Conservation (phyloP, 2,113 vertebrate species). For the Poeciliopsis occidentalis region DNA sequence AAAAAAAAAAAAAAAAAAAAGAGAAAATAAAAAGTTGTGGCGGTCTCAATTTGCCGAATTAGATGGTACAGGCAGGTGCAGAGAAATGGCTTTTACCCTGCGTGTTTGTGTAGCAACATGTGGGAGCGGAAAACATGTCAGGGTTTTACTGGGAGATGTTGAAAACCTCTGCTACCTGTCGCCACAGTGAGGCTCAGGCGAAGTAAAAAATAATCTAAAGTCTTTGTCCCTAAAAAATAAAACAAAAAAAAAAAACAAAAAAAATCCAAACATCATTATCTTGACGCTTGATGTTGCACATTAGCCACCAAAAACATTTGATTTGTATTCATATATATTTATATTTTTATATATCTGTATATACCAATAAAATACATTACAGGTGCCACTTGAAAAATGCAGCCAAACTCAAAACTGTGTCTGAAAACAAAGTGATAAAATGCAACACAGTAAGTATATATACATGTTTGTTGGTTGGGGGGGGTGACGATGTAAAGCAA, state of each 20-base stretch:
- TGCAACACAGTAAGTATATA: constrained; percentile 83
- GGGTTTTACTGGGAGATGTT: constrained; percentile 26
- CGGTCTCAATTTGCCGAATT: constrained; percentile 7
- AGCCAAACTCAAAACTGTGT: constrained; percentile 90
- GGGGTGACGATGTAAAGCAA: constrained; percentile 46
- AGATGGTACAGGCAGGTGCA: background rate
- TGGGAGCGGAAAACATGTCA: constrained; percentile 14
- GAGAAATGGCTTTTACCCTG: constrained; percentile 11
- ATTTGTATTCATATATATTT: constrained; percentile 69
- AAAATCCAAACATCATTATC: constrained; percentile 26
- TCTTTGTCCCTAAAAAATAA: constrained; percentile 50
- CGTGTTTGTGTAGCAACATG: background rate
- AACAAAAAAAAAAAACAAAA: constrained; percentile 18
- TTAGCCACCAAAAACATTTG: constrained; percentile 62
- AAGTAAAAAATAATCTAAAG: constrained; percentile 44
- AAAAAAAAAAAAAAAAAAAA: background rate
- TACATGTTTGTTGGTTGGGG: constrained; percentile 76
- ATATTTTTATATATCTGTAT: constrained; percentile 59
- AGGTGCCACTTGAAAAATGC: constrained; percentile 91
- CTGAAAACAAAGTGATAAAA: constrained; percentile 83
- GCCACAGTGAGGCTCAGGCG: constrained; percentile 53
- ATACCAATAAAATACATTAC: constrained; percentile 88
- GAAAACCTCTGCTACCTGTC: constrained; percentile 39
- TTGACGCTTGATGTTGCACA: constrained; percentile 54
- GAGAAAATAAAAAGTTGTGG: background rate